Conservation (phyloP, 1,140 invertebrate species). For the Geopemphigus sp. region DNA sequence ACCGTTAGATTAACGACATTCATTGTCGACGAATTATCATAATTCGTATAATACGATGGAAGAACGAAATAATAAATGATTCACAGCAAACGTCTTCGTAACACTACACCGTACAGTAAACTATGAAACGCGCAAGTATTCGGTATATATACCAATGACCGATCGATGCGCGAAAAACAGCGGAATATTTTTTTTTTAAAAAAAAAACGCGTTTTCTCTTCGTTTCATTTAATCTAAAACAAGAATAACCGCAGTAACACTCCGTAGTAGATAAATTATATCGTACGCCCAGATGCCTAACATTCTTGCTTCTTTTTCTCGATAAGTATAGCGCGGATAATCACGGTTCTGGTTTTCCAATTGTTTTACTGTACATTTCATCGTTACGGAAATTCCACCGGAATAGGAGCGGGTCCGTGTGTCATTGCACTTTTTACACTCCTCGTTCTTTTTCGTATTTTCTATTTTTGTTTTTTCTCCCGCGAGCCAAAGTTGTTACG, state of each 20-base stretch:
- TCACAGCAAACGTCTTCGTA: too few relatives aligned
- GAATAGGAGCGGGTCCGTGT: constrained; percentile 21
- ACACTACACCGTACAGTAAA: too few relatives aligned
- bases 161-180: too few relatives aligned
- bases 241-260: background rate
- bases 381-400: background rate
- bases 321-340: constrained; percentile 5
- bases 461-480: background rate
- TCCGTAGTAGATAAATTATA: too few relatives aligned
- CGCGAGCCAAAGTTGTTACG: background rate
- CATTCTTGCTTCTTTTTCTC: constrained; percentile 4
- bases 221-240: background rate
- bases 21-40: too few relatives aligned
- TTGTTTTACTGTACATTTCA: constrained; percentile 25
- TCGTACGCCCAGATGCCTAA: background rate
- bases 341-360: constrained; percentile 28
- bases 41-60: too few relatives aligned
- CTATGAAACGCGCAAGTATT: too few relatives aligned
- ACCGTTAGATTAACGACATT: too few relatives aligned
- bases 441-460: background rate
- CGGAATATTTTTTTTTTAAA: background rate
- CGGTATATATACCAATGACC: too few relatives aligned
- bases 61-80: too few relatives aligned
- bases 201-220: background rate
- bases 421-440: constrained; percentile 23